phyloP scores from a whole-genome alignment of 2,113 vertebrate genomes.

The Chloebia gouldiae region DNA sequence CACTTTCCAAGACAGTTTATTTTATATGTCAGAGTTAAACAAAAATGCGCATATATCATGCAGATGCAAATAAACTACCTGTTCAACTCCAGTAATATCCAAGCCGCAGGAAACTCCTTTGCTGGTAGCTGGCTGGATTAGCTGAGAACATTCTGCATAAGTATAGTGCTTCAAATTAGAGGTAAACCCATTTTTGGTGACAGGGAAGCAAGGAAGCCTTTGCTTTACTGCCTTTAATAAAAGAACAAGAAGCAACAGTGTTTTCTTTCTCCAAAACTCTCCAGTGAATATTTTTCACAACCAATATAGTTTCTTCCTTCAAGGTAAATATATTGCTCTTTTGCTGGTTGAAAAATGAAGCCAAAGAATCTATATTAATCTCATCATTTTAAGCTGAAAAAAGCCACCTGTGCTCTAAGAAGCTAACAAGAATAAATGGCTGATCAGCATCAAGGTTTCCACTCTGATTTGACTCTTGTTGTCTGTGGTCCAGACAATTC shows the following conservation, averaged over 20 bases:
- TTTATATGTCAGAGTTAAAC: background rate
- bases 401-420: background rate
- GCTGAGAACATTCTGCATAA: background rate
- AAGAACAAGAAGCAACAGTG: background rate
- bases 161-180: background rate
- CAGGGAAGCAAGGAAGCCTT: background rate
- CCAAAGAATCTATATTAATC: background rate
- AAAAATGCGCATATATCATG: background rate
- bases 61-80: background rate
- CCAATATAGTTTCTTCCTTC: background rate
- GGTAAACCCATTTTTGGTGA: background rate
- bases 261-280: background rate
- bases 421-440: background rate
- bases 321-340: background rate
- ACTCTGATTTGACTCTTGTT: background rate
- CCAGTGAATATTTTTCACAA: background rate
- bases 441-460: background rate
- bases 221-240: background rate
- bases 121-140: background rate
- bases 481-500: background rate
- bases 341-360: background rate
- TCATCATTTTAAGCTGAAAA: background rate
- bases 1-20: background rate
- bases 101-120: background rate
- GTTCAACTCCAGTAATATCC: background rate